A percentile compares a stretch with the other conserved stretches of the same genome.
Evolutionary conservation across 2,113 vertebrate genomes (phyloP).

Genomic region (Pseudolaguvia tuberculata): DNA sequence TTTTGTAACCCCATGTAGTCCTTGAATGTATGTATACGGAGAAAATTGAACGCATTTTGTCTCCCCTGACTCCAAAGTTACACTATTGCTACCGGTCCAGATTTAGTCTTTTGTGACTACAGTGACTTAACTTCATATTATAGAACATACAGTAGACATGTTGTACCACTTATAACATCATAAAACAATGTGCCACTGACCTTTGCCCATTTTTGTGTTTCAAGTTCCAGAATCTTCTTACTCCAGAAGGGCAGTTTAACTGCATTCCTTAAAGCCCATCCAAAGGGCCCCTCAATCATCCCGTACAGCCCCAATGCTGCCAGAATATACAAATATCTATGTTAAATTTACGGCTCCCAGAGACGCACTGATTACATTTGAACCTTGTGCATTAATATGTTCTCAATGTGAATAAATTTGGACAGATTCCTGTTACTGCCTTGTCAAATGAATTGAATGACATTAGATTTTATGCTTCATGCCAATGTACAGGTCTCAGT

Average conservation of each 20-base stretch:
- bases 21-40: too few species aligned
- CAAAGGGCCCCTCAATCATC: constrained; percentile 2
- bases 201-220: background rate
- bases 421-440: background rate
- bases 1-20: too few species aligned
- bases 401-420: constrained; percentile 32
- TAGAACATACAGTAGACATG: background rate
- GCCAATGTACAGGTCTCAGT: background rate
- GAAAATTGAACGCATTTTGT: too few species aligned
- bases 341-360: constrained; percentile 15
- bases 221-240: background rate
- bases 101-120: background rate
- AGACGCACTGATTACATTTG: constrained; percentile 35
- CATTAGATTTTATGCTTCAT: constrained; percentile 3
- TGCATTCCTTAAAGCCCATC: constrained; percentile 3
- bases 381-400: constrained; percentile 39
- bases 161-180: background rate
- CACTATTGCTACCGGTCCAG: too few species aligned
- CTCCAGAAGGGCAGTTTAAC: background rate
- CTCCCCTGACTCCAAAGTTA: too few species aligned
- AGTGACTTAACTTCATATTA: background rate
- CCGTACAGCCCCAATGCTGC: background rate
- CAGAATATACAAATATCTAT: constrained; percentile 22
- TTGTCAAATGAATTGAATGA: constrained; percentile 20
- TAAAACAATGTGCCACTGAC: background rate